These are phyloP conservation scores for Drosophila longiperda DNA, from an alignment of 2,888 invertebrate species.

Conservation along the genomic window DNA sequence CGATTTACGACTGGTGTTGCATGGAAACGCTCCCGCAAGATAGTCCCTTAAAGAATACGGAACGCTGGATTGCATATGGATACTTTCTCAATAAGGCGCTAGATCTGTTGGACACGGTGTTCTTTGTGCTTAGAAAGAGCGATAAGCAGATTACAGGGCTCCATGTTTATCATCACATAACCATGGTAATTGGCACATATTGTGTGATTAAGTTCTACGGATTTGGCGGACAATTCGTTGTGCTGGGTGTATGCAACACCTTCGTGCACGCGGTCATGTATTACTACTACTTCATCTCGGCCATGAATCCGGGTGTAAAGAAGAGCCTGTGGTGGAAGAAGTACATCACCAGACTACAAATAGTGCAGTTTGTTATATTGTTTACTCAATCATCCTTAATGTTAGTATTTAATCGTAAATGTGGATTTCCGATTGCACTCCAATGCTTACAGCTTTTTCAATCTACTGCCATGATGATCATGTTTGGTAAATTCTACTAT, in stretches of 20 bases:
- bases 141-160: slow-evolving; percentile 93
- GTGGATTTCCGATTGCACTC: slow-evolving; percentile 85
- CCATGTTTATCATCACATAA: slow-evolving; percentile 94
- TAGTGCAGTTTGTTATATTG: slow-evolving; percentile 88
- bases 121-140: slow-evolving; percentile 95
- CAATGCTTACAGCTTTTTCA: slow-evolving; percentile 86
- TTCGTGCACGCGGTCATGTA: slow-evolving; percentile 86
- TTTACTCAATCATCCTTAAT: slow-evolving; percentile 86
- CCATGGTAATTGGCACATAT: slow-evolving; percentile 89
- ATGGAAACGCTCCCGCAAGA: slow-evolving; percentile 17
- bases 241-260: slow-evolving; percentile 85
- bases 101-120: slow-evolving; percentile 92
- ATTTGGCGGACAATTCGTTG: slow-evolving; percentile 86
- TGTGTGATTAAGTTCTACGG: slow-evolving; percentile 91
- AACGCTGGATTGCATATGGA: slow-evolving; percentile 52
- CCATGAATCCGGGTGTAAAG: slow-evolving; percentile 85
- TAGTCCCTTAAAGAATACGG: neutral
- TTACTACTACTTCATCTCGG: slow-evolving; percentile 85
- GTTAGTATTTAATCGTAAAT: slow-evolving; percentile 85
- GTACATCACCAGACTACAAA: slow-evolving; percentile 85
- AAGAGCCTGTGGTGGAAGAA: slow-evolving; percentile 86
- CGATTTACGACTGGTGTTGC: slow-evolving; percentile 24
- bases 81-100: slow-evolving; percentile 87
- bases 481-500: slow-evolving; percentile 87
- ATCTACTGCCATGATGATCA: slow-evolving; percentile 85